Percentiles rank a stretch among this genome's conserved stretches.
phyloP scores from a whole-genome alignment of 2,888 invertebrate species.

The Sympetrum striolatum region DNA sequence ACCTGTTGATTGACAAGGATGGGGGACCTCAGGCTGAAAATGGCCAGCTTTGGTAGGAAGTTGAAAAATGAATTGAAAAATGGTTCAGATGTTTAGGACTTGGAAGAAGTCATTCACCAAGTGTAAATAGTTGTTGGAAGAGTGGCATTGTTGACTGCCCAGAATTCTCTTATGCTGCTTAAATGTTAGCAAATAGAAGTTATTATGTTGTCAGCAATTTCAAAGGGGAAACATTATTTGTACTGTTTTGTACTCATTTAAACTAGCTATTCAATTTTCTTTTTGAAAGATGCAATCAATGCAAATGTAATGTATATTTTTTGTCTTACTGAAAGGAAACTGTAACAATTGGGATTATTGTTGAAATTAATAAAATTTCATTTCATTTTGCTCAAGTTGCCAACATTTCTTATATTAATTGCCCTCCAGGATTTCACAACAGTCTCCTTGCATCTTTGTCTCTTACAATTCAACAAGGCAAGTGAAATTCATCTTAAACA shows the following conservation, averaged over 20 bases:
- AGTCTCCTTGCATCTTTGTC: too few species aligned
- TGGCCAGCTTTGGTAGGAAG: slow-evolving; percentile 32
- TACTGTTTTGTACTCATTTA: slow-evolving; percentile 2
- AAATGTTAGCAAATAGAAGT: background rate
- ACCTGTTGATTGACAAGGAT: slow-evolving; percentile 36
- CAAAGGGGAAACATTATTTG: background rate
- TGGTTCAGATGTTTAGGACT: background rate
- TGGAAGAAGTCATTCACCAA: background rate
- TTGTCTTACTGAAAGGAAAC: background rate
- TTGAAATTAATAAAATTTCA: slow-evolving; percentile 15
- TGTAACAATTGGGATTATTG: slow-evolving; percentile 3
- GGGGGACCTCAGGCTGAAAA: slow-evolving; percentile 30
- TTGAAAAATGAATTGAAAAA: background rate
- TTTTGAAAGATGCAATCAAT: too few species aligned
- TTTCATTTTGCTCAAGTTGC: background rate
- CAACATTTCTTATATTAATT: background rate
- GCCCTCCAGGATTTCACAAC: background rate
- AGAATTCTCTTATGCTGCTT: background rate
- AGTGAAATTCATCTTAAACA: too few species aligned
- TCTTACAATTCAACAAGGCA: too few species aligned
- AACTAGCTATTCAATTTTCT: background rate
- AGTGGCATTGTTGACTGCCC: background rate
- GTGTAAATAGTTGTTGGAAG: background rate
- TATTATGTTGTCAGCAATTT: slow-evolving; percentile 2
- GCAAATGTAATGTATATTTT: background rate